Base-by-base conservation (phyloP, 2,888 invertebrate genomes). In the Idaea aversata region DNA sequence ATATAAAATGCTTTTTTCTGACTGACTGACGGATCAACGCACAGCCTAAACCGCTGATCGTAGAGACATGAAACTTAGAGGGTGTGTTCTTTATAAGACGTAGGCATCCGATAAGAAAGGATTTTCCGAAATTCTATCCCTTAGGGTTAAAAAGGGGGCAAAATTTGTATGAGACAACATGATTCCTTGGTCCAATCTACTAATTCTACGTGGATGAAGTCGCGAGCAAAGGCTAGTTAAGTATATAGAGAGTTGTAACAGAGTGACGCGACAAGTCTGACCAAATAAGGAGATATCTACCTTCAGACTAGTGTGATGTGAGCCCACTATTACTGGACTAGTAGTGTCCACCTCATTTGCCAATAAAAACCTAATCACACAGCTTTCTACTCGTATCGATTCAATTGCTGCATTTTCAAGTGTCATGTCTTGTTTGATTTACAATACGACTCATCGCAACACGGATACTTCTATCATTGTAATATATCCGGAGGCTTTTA, bases 321-420 rank as follows among this genome's bases (percentile, higher is more conserved):
- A 74, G 72, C 72, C 74, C 72, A 70, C 70, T 47, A 47, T 47
- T 47, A 47, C 47, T 47, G 47, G 47, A 71, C 72, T 69, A 77
- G n/a, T n/a, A n/a, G n/a, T n/a, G n/a, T 72, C 69, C 70, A 72
- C 76, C 70, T 72, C 72, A 75, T 81, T 77, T 77, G 72, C 72
- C 72, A 77, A 82, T 84, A 87, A 87, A 88, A 88, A 87, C 77
- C 78, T 73, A 81, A 79, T 74, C 73, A 77, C 71, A 75, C 82
- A 72, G 85, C 90, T 91, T 91, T 91, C 91, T 90, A 89, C 70
- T 70, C 73, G 74, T 81, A 83, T 77, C 80, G 77, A 82, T 83
- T 79, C 73, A 77, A 79, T 79, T 73, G 60, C 61, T 66, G 64
- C 66, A 69, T 70, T 65, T 63, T 36, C 70, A 70, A 67, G 47